Conservation (phyloP, 2,888 invertebrate genomes). For the Agrochola circellaris region DNA sequence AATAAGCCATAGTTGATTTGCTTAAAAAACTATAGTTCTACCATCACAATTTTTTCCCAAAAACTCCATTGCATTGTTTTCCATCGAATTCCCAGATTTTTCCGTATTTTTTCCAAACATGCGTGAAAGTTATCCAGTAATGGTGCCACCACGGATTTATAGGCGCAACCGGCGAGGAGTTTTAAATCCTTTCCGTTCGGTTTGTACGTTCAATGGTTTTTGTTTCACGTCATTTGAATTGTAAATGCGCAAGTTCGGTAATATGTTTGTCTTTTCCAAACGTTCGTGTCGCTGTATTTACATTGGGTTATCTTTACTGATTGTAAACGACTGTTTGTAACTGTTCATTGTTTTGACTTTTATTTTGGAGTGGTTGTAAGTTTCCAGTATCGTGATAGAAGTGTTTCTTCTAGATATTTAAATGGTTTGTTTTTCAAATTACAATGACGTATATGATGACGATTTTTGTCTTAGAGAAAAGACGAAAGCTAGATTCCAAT, state of each 20-base stretch:
- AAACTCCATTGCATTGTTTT: slow-evolving; percentile 26
- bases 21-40: not conserved
- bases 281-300: slow-evolving; percentile 69
- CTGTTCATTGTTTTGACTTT: slow-evolving; percentile 59
- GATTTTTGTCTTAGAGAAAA: not conserved
- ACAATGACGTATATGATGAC: too few relatives aligned
- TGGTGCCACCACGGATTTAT: slow-evolving; percentile 74
- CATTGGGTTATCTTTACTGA: slow-evolving; percentile 67
- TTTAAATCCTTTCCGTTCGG: slow-evolving; percentile 73
- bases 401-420: not conserved
- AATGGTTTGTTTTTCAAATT: not conserved
- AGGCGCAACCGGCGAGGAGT: slow-evolving; percentile 74
- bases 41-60: slow-evolving; percentile 1
- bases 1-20: not conserved
- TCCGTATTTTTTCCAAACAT: slow-evolving; percentile 38
- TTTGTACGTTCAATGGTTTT: slow-evolving; percentile 69
- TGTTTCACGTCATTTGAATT: slow-evolving; percentile 74
- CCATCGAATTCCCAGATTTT: slow-evolving; percentile 27
- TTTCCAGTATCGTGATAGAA: not conserved
- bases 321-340: slow-evolving; percentile 59
- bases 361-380: slow-evolving; percentile 39
- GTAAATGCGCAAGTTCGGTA: slow-evolving; percentile 74
- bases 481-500: not conserved
- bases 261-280: slow-evolving; percentile 73
- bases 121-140: slow-evolving; percentile 56